Base-by-base conservation (phyloP, 2,888 invertebrate genomes). In the Portevinia maculata region DNA sequence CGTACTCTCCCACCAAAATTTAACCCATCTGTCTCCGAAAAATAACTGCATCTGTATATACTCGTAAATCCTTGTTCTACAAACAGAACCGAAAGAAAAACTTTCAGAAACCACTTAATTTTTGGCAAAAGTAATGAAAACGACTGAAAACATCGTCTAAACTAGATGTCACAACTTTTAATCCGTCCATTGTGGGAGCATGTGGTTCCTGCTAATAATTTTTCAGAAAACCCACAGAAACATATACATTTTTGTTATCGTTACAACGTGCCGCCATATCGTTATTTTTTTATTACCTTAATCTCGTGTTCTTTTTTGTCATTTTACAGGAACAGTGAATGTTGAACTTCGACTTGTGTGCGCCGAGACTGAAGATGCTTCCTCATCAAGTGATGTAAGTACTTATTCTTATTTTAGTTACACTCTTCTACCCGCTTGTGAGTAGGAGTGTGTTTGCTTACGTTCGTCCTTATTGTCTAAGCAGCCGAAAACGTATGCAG, bases 341-440 rank as follows among this genome's bases (percentile, higher is more conserved):
- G 76, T 76, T 76, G 62, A 83, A 67, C 83, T 83, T 76, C 78
- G 83, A 52, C 71, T 73, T 57, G 78, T 78, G 32, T 78, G 78
- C 19, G 67, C 28, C 50, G 76, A 55, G 39, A 83, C 65, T 17
- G 76, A 83, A 76, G 53, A 70, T 19, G 67, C 71, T 78, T 78
- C 67, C 39, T 62, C 83, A 73, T 78, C 78, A 62, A 71, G 65
- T 50, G 65, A 73, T 67, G 78, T 78, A 83, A 83, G 83, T 83
- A 78, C 78, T 71, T 78, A 62, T 73, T n/a, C 53, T 59, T 65
- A 65, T 71, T 53, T 73, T 30, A 79, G 62, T 67, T 62, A 37
- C 62, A 24, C 57, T 55, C 41, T 62, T 48, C 39, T 13, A 24
- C 5, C 32, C 11, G 11, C 15, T 8, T 50, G 34, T 0, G 17